Evolutionary conservation across 2,797 vertebrate genomes (phyloP), one percentile per base, ranked within the genome.

Genomic region (Natrix natrix): DNA sequence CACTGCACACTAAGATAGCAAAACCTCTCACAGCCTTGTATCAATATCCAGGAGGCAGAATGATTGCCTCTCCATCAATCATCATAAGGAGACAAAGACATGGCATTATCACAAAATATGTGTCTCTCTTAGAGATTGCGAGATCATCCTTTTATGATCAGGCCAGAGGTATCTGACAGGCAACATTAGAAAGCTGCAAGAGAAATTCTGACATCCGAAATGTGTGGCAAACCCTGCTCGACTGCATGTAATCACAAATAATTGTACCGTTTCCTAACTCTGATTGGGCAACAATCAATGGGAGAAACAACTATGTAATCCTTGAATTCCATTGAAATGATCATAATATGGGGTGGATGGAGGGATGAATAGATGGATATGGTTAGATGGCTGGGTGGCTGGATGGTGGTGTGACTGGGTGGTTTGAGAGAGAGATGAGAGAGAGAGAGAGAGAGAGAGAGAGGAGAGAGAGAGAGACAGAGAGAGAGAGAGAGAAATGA

Each of bases 101-200:
- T 91, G 86, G 22, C 2, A 10, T 90, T 94, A 83, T 32, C 74
- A 22, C 26, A 94, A 94, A 92, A 92, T 66, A 94, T 93, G 92
- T 83, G 57, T 26, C 2, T 83, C 32, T 88, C 92, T 86, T 37
- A 48, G 92, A 92, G 91, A 90, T 88, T 43, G 14, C 2, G 20
- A 59, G 17, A 59, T 6, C n/a, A 37, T 91, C 91, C 12, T 57
- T 94, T 94, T 94, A 91, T 78, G 87, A 32, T 66, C 69, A 88
- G 8, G 6, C 26, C 60, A 2, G 78, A 24, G 83, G 60, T 4
- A 32, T 20, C 69, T 57, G 17, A 60, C 16, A 12, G n/a, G 52
- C 26, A 6, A 5, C 12, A 3, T 8, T 22, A 54, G 24, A 74
- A 89, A 55, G 24, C 43, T 54, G n/a, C 16, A 83, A 88, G 66